Evolutionary conservation across 2,113 vertebrate species (phyloP).

Genomic region (Caloenas nicobarica): DNA sequence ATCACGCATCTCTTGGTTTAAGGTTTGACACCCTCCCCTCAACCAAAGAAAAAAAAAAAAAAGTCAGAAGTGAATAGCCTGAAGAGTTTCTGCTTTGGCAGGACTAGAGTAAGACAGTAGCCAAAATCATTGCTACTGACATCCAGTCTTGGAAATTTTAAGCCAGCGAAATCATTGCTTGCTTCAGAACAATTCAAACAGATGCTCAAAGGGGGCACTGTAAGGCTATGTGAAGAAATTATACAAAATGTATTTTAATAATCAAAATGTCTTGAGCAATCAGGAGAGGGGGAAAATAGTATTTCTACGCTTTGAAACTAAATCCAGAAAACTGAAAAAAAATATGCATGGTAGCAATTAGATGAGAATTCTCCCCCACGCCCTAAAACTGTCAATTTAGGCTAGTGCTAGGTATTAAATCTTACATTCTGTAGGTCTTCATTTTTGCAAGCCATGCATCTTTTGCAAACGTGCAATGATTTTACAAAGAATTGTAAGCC

Average conservation of each 20-base stretch:
- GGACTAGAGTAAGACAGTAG: neutral
- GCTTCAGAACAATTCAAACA: conserved; percentile 46
- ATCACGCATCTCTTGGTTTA: neutral
- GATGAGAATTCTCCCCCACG: neutral
- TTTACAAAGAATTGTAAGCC: neutral
- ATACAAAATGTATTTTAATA: conserved; percentile 59
- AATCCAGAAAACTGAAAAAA: neutral
- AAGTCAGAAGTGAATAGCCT: neutral
- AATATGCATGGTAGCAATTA: neutral
- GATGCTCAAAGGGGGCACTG: conserved; percentile 34
- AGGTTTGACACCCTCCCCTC: neutral
- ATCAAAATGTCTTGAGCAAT: neutral
- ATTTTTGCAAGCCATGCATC: neutral
- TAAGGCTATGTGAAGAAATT: conserved; percentile 57
- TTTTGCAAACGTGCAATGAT: neutral
- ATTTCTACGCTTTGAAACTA: neutral
- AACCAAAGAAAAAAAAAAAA: neutral
- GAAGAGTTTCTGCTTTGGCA: conserved; percentile 41
- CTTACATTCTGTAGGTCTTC: neutral
- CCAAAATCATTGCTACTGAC: conserved; percentile 47
- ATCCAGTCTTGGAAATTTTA: conserved; percentile 39
- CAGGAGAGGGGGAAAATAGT: neutral
- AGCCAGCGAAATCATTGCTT: conserved; percentile 49
- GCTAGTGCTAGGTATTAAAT: neutral
- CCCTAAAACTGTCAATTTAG: neutral